Percentiles rank a stretch among this genome's conserved stretches.
Conservation (phyloP, 2,888 invertebrate genomes). For the Sabatieria punctata region DNA sequence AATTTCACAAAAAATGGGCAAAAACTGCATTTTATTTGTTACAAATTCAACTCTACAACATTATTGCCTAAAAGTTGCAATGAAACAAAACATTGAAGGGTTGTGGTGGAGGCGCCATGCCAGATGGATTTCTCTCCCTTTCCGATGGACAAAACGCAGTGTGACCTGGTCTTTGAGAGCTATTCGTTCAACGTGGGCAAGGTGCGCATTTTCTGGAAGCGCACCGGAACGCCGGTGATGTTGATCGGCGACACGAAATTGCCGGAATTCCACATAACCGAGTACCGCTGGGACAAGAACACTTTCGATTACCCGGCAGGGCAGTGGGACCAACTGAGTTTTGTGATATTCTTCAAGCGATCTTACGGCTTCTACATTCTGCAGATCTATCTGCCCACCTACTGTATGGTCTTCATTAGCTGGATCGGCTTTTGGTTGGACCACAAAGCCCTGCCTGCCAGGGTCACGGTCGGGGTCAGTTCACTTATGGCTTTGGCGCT, state of each 20-base stretch:
- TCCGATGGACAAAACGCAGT: slow-evolving; percentile 12
- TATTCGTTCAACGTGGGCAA: slow-evolving; percentile 30
- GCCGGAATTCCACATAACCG: slow-evolving; percentile 21
- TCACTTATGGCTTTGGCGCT: slow-evolving; percentile 29
- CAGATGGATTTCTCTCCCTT: slow-evolving; percentile 24
- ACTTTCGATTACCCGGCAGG: slow-evolving; percentile 30
- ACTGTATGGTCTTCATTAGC: slow-evolving; percentile 30
- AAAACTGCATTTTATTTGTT: too few relatives aligned
- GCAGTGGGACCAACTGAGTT: slow-evolving; percentile 26
- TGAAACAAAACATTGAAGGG: too few relatives aligned
- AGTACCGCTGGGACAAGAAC: slow-evolving; percentile 20
- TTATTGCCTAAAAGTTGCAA: too few relatives aligned
- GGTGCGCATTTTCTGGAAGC: slow-evolving; percentile 22
- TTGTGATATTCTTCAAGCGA: slow-evolving; percentile 6
- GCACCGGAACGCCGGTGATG: slow-evolving; percentile 22
- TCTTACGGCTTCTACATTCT: slow-evolving; percentile 8
- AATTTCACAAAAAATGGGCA: too few relatives aligned
- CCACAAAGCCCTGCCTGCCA: slow-evolving; percentile 17
- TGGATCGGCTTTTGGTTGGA: slow-evolving; percentile 31
- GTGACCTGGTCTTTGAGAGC: slow-evolving; percentile 26
- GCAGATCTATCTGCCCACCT: slow-evolving; percentile 29
- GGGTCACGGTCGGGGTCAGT: slow-evolving; percentile 25
- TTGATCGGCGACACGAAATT: slow-evolving; percentile 23
- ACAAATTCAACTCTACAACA: too few relatives aligned
- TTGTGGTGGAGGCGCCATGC: slow-evolving; percentile 27